Percentiles rank a stretch among this genome's conserved stretches.
phyloP scores from a whole-genome alignment of 37 sponge, comb jelly and placozoan genomes.

The Bolinopsis microptera region DNA sequence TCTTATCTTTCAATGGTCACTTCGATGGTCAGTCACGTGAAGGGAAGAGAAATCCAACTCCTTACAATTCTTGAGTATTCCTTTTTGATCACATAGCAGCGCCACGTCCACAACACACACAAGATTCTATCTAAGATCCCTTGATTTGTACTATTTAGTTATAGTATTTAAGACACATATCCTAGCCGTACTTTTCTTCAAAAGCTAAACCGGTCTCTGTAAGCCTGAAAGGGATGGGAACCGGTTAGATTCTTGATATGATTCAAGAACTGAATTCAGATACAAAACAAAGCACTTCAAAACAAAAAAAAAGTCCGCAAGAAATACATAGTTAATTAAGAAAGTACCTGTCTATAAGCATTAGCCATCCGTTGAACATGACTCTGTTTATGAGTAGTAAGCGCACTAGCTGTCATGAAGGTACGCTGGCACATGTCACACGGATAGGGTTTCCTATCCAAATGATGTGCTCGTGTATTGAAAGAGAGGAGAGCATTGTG shows the following conservation, averaged over 20 bases:
- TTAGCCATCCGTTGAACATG: slow-evolving; percentile 64
- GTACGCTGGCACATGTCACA: slow-evolving; percentile 66
- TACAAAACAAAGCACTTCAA: too few relatives aligned
- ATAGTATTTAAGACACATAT: neutral
- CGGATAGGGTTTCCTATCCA: slow-evolving; percentile 52
- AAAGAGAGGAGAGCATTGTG: slow-evolving; percentile 60
- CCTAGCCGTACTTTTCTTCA: neutral
- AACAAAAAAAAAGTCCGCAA: too few relatives aligned
- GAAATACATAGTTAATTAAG: too few relatives aligned
- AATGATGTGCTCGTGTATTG: slow-evolving; percentile 66
- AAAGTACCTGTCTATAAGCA: slow-evolving; percentile 55
- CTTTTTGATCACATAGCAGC: neutral
- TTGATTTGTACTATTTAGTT: too few relatives aligned
- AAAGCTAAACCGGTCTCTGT: slow-evolving; percentile 55
- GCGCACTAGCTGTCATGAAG: slow-evolving; percentile 51
- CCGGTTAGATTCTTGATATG: neutral
- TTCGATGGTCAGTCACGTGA: neutral
- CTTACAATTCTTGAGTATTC: neutral
- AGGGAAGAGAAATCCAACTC: too few relatives aligned
- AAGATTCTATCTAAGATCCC: neutral
- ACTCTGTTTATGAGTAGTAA: slow-evolving; percentile 59
- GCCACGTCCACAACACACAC: neutral
- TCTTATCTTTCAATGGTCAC: neutral
- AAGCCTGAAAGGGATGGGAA: slow-evolving; percentile 50
- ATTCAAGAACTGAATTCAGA: too few relatives aligned